Base-by-base conservation (phyloP, 1,140 invertebrate species). In the Hyles euphorbiae region DNA sequence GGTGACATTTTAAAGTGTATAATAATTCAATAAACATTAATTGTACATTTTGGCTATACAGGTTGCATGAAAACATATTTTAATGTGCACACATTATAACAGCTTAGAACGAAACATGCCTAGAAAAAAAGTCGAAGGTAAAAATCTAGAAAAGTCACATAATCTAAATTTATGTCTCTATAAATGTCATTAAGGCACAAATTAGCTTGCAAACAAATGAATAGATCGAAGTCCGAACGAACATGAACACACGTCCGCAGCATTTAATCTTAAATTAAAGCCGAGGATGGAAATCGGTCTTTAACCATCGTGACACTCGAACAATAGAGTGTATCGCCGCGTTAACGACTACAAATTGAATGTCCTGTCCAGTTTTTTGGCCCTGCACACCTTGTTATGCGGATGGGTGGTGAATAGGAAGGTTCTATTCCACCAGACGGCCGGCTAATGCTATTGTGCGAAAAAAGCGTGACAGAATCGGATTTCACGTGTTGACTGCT, bases 331-430 rank as follows among this genome's bases (percentile, higher is more conserved):
- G 51, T 47, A 66, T 72, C 76, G 67, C 64, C 58, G 64, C 58
- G 60, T 68, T 75, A 77, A 77, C 76, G 60, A 76, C 63, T 60
- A 73, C 71, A 82, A 78, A 78, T 82, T 78, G 74, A 81, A 81
- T 74, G 67, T 76, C 67, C 68, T 68, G 71, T 63, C 59, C 56
- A 58, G 58, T 63, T 64, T 63, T 68, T 65, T 67, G 34, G 36
- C 5, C 32, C 54, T 62, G 56, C 60, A 69, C 65, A 67, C 61
- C 74, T 72, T 71, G 70, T 72, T 75, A 74, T 67, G 59, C 52
- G 22, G 54, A 49, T 60, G 56, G 64, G 5, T 10, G 32, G 3
- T 46, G 44, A 47, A 47, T 56, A 7, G n/a, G 7, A 40, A 40
- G 22, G 22, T 22, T 22, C 22, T 22, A 22, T 22, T 22, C 4